Conservation (phyloP, 2,113 vertebrate genomes). For the Glareola pratincola region DNA sequence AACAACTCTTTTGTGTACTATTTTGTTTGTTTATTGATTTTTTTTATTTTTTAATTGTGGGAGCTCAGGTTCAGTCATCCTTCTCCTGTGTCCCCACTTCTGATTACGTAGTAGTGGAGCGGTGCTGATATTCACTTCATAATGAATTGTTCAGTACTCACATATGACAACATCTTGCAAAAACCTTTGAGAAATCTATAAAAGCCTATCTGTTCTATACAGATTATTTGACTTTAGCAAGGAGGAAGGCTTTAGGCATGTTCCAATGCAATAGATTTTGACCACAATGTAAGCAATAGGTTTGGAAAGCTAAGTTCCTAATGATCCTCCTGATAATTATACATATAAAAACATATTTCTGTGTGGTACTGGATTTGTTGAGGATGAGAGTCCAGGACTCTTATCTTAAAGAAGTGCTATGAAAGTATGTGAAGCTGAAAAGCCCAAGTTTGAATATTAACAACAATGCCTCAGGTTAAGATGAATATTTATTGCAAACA, state of each 20-base stretch:
- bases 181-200: neutral
- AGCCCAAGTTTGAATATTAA: neutral
- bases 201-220: neutral
- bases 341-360: neutral
- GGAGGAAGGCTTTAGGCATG: neutral
- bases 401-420: neutral
- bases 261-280: neutral
- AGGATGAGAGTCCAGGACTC: neutral
- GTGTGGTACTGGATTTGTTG: neutral
- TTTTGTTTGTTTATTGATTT: neutral
- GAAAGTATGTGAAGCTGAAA: neutral
- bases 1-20: neutral
- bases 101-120: neutral
- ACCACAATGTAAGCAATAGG: neutral
- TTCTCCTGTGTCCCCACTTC: neutral
- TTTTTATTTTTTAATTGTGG: neutral
- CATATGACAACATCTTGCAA: neutral
- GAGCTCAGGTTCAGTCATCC: neutral
- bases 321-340: neutral
- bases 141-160: neutral
- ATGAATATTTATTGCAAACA: slow-evolving; percentile 27
- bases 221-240: neutral
- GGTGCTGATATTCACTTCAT: neutral
- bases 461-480: neutral
- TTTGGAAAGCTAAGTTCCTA: neutral